Conservation (phyloP, 2,113 vertebrate species). For the Hystrix brachyura region DNA sequence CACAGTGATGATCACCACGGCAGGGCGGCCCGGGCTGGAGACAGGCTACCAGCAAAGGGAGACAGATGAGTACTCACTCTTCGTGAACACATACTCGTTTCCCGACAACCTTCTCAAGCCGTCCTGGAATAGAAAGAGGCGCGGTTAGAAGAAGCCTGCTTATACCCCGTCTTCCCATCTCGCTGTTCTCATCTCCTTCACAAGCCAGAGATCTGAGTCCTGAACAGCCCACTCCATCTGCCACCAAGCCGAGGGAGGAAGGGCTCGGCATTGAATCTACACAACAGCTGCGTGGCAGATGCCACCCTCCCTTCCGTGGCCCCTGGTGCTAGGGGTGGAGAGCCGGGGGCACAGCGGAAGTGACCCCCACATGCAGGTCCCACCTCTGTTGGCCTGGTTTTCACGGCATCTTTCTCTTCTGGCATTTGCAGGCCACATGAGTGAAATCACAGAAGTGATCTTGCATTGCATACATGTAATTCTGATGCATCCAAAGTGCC, state of each 20-base stretch:
- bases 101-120: conserved; percentile 95
- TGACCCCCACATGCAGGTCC: not conserved
- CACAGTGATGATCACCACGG: not conserved
- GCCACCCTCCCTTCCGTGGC: not conserved
- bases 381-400: not conserved
- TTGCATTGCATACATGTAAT: not conserved
- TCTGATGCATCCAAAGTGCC: not conserved
- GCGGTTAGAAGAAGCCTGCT: not conserved
- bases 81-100: conserved; percentile 96
- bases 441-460: not conserved
- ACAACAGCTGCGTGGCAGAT: not conserved
- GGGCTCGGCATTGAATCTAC: not conserved
- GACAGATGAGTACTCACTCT: conserved; percentile 91
- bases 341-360: accelerated
- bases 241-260: not conserved
- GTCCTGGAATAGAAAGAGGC: conserved; percentile 90
- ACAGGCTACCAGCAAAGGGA: not conserved
- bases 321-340: not conserved
- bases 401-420: not conserved
- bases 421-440: not conserved
- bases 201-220: not conserved
- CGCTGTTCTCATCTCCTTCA: not conserved
- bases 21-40: not conserved
- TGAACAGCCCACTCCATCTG: not conserved
- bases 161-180: accelerated